These are phyloP conservation scores for Heliconius ismenius DNA, from an alignment of 2,888 invertebrate species.

Conservation along the genomic window DNA sequence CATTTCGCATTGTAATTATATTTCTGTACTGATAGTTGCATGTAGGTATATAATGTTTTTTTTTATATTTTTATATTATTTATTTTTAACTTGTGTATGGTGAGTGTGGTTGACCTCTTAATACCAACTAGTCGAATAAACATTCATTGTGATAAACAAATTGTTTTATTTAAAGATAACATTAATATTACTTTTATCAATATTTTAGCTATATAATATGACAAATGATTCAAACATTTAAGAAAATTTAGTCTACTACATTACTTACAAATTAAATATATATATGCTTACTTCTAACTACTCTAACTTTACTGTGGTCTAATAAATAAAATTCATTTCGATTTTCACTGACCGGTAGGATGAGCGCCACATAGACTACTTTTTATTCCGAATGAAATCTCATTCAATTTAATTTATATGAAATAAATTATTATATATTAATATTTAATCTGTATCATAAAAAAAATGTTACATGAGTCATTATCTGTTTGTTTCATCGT, in stretches of 20 bases:
- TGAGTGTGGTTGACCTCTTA: conserved; percentile 9
- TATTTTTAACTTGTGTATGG: not conserved
- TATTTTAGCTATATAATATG: not conserved
- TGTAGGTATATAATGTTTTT: not conserved
- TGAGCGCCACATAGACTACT: too few relatives aligned
- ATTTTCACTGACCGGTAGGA: too few relatives aligned
- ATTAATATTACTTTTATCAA: not conserved
- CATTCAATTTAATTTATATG: too few relatives aligned
- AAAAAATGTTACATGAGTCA: not conserved
- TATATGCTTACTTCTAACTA: not conserved
- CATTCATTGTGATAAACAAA: conserved; percentile 2
- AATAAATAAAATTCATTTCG: not conserved
- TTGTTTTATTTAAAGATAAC: conserved; percentile 14
- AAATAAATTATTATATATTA: not conserved
- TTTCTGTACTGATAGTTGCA: not conserved
- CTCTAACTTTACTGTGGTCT: not conserved
- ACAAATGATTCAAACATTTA: not conserved
- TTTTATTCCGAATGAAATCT: too few relatives aligned
- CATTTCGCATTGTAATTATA: not conserved
- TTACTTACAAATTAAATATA: not conserved
- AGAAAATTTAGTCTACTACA: not conserved
- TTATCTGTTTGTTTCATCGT: conserved; percentile 34
- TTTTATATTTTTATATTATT: not conserved
- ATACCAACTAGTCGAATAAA: conserved; percentile 22
- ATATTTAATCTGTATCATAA: not conserved